Conservation (phyloP, 2,888 invertebrate species). For the Lumbricus terrestris region DNA sequence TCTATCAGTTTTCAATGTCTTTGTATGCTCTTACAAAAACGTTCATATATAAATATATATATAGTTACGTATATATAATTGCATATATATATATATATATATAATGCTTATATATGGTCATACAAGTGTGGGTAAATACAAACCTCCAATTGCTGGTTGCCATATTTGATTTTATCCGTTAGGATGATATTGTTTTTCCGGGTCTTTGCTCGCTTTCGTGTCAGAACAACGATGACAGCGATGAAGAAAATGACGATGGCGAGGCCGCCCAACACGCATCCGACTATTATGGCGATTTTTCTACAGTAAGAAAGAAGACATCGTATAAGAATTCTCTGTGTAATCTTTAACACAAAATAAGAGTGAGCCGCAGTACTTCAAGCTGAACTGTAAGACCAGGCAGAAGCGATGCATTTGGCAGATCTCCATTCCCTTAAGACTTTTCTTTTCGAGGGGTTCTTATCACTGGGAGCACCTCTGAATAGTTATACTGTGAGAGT, state of each 20-base stretch:
- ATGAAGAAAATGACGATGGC: conserved; percentile 14
- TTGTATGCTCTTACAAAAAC: neutral
- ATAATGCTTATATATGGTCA: too few species aligned
- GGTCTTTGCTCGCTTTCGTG: conserved; percentile 18
- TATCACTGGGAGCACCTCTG: too few species aligned
- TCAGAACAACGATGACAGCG: neutral
- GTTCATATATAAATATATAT: too few species aligned
- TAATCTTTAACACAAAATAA: too few species aligned
- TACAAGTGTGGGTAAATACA: neutral
- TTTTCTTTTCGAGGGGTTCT: too few species aligned
- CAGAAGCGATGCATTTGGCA: too few species aligned
- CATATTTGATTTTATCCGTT: neutral
- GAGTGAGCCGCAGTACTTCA: too few species aligned
- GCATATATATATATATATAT: too few species aligned
- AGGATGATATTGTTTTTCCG: conserved; percentile 17
- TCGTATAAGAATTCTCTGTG: neutral
- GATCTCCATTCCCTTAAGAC: too few species aligned
- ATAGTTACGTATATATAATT: too few species aligned
- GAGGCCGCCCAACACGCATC: conserved; percentile 10
- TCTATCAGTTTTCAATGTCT: neutral
- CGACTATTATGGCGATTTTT: conserved; percentile 3
- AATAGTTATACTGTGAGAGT: too few species aligned
- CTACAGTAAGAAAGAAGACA: neutral
- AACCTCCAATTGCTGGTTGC: neutral
- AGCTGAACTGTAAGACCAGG: too few species aligned